A percentile compares a stretch with the other conserved stretches of the same genome.
Conservation (phyloP, 2,797 vertebrate species). For the Notamacropus eugenii region DNA sequence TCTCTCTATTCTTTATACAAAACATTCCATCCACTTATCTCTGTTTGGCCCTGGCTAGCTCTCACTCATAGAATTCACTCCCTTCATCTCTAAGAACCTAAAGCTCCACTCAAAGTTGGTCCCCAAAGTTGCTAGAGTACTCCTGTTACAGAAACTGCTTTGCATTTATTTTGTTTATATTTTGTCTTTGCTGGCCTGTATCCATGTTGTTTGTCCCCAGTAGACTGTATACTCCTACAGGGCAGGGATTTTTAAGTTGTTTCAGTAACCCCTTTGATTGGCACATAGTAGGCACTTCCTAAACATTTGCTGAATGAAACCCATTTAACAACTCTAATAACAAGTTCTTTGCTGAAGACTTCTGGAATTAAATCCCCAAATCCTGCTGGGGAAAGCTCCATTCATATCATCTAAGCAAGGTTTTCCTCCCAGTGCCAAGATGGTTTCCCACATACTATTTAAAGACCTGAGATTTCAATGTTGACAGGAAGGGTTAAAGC, state of each 20-base stretch:
- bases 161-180: background rate
- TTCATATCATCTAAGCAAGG: background rate
- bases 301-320: background rate
- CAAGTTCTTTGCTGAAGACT: background rate
- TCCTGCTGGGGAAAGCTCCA: background rate
- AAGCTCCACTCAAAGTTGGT: background rate
- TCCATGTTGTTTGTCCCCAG: background rate
- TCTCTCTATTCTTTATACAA: background rate
- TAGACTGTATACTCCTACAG: background rate
- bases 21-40: background rate
- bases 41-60: background rate
- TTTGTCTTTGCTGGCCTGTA: background rate
- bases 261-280: background rate
- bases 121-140: background rate
- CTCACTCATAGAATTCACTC: background rate
- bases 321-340: background rate
- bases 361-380: background rate
- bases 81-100: no score
- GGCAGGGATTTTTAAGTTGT: background rate
- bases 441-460: background rate
- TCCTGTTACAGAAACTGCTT: background rate
- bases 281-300: background rate
- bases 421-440: background rate
- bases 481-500: conserved; percentile 1
- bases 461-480: background rate